Percentiles rank a stretch among this genome's conserved stretches.
These are phyloP conservation scores for Cyanocitta stelleri DNA, from an alignment of 2,113 vertebrate genomes.

Conservation along the genomic window DNA sequence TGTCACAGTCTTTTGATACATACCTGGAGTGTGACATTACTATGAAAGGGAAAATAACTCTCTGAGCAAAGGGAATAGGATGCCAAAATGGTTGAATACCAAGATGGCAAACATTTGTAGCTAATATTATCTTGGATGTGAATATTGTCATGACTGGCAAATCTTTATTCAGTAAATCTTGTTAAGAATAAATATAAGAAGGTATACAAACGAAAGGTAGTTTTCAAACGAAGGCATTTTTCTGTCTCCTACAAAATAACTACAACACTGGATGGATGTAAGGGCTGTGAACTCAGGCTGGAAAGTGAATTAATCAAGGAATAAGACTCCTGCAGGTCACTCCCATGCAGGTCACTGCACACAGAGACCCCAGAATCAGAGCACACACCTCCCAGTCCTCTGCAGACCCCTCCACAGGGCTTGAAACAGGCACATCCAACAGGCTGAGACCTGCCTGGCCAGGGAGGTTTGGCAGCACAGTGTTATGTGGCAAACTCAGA, in stretches of 20 bases:
- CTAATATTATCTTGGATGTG: background rate
- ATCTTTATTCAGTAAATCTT: background rate
- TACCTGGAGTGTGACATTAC: background rate
- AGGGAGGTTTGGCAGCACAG: background rate
- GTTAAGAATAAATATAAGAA: background rate
- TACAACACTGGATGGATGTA: background rate
- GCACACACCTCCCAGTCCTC: background rate
- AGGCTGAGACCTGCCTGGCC: background rate
- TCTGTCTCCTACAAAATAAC: background rate
- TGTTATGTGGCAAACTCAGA: background rate
- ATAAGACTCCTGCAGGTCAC: background rate
- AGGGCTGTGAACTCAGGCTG: background rate
- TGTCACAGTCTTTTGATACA: background rate
- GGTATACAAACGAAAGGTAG: background rate
- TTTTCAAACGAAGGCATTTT: background rate
- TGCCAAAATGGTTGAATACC: background rate
- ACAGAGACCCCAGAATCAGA: fast-evolving
- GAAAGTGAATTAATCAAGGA: background rate
- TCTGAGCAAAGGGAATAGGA: background rate
- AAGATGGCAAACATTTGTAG: background rate
- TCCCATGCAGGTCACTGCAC: background rate
- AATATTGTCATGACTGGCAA: background rate
- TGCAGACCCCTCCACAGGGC: too few relatives aligned
- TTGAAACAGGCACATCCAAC: background rate
- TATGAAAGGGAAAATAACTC: background rate